Evolutionary conservation across 2,797 vertebrate species (phyloP), one percentile per base, ranked within the genome.

Genomic region (Macropodus opercularis): DNA sequence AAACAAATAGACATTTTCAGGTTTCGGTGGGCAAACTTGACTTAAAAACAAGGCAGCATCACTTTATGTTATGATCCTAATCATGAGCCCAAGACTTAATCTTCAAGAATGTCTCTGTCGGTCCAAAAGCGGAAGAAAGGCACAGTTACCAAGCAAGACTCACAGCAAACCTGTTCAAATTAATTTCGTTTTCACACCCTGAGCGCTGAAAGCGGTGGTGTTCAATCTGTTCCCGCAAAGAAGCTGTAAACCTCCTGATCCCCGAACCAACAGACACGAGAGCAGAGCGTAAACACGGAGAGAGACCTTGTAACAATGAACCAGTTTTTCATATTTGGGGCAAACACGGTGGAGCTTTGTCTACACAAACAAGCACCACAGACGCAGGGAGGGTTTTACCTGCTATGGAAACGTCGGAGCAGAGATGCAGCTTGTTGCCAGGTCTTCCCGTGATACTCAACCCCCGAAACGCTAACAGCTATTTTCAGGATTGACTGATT

Each of bases 401-500:
- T 69, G 70, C 42, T 22, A 56, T 61, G 54, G 60, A 60, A 55
- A 53, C 22, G 2, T 23, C 34, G 40, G 48, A 53, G 52, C 41
- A 24, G 39, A 64, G 62, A 61, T 77, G 60, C 63, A 66, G 54
- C 58, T 35, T 50, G 41, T 26, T 63, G 55, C 70, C 77, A 80
- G 65, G 60, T 40, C 65, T 52, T 69, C 63, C 46, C 53, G 47
- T 55, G 59, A 79, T 55, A 64, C 62, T 71, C 23, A 36, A 46
- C 67, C 26, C 53, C 22, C 13, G 18, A 49, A 73, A 79, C 59
- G 72, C 70, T 76, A 61, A 50, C 52, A 80, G 73, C 55, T 64
- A 70, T 81, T 83, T 85, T 73, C 52, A n/a, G 60, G 72, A 77
- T 54, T 69, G 72, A 77, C 69, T 74, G 63, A 69, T 77, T 82